Base-by-base conservation (phyloP, 2,888 invertebrate species). In the Cremastobaeus sp. region DNA sequence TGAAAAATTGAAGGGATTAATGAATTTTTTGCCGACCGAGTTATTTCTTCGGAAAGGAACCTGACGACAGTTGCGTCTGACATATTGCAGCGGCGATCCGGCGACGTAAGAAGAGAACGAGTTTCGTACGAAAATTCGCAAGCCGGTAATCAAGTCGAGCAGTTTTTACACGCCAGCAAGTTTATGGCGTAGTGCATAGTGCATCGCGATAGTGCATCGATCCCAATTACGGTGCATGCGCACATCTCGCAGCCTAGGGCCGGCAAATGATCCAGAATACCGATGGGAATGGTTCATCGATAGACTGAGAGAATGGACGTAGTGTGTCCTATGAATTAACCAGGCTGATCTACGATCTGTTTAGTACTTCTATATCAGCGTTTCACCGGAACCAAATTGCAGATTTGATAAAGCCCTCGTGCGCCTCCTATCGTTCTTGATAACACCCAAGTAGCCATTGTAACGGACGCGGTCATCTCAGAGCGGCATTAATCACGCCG, bases 201-300 rank as follows among this genome's bases (percentile, higher is more conserved):
- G 69, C 69, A 81, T 81, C 80, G 79, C 70, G 82, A 82, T 81
- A 82, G 79, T 78, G 74, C 66, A 65, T 77, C 72, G 80, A 74
- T 77, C 78, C 65, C 74, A 70, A 30, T 18, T 30, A 35, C 59
- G 64, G 69, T 21, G 78, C 81, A 77, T 80, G 81, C 79, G 81
- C 81, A 82, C 82, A 80, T 81, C 80, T 84, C 82, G 81, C 80
- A 82, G 84, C 85, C 85, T 84, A 85, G 85, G 84, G 84, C 84
- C 85, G 82, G 82, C 86, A 86, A 87, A 87, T 86, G 87, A 87
- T 87, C 85, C 87, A 86, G 86, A 87, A 87, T 86, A 84, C 87
- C 86, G 77, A 80, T 82, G 87, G 86, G 87, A 87, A 87, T 85
- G 86, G 84, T 82, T 83, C 74, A 55, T 52, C 65, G 71, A 69